Evolutionary conservation across 2,797 vertebrate genomes (phyloP), one percentile per base, ranked within the genome.

Genomic region (Neopelma chrysocephalum): DNA sequence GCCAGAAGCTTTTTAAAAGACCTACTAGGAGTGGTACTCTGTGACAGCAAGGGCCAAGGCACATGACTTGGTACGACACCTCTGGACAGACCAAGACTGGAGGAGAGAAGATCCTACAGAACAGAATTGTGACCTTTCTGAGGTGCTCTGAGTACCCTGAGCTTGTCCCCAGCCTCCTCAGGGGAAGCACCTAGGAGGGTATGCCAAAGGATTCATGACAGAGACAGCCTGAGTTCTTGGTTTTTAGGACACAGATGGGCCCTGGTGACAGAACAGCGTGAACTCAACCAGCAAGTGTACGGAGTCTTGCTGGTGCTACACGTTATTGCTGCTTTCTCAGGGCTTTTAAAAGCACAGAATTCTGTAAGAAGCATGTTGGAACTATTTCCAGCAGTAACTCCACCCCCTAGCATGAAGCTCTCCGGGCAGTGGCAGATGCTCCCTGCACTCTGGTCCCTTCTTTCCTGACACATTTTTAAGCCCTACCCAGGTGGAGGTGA

Each of bases 61-160:
- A 51, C 1, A 1, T 0, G 0, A 17, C 15, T 66, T 78, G 27
- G 13, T 50, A 12, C 5, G 32, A 18, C 8, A 53, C 4, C n/a
- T 64, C 18, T 19, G n/a, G 17, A 19, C 50, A 72, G 18, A 84
- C 1, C 5, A 29, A 66, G 36, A 23, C 25, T 32, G 26, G 18
- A 48, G 36, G 15, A 43, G 29, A 36, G 20, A 26, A 72, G 4
- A 11, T 54, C 25, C 38, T 47, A 2, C 1, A 36, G n/a, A 77
- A 64, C 8, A 2, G 4, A 21, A 15, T 5, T 3, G 1, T 32
- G 42, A 38, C 23, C 3, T 38, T 21, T 72, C n/a, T 29, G 25
- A 38, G 23, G 26, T 9, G 5, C 13, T 82, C 13, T 85, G 53
- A 76, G 42, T 23, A 42, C 3, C 47, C 22, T 53, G 42, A 89